Base-by-base conservation (phyloP, 2,888 invertebrate genomes). In the Empis livida region DNA sequence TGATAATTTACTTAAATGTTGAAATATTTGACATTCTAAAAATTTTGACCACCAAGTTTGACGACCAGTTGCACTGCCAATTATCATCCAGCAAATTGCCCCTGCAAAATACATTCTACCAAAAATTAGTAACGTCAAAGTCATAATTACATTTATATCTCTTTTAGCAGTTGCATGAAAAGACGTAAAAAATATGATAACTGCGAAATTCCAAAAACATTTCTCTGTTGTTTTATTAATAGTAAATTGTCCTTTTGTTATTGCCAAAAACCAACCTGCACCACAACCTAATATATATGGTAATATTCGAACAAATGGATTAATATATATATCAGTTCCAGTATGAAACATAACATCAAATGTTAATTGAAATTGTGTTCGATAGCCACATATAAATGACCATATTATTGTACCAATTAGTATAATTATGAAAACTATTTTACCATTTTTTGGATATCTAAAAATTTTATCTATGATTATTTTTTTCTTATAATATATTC, bases 11-110 rank as follows among this genome's bases (percentile, higher is more conserved):
- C 77, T 77, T 5, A 78, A 46, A 40, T 69, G 70, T 45, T 68
- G 66, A 46, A 69, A 70, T 0, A 63, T 55, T 47, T 64, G 63
- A 38, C 59, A 59, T 51, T 68, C 68, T 50, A 68, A 53, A 15
- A 68, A 57, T 16, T 64, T 60, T 1, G 66, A 69, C 68, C 68
- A 69, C 62, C 64, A 62, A 10, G 57, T 61, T 23, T 67, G 75
- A 45, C 77, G 68, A 5, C 73, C 73, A 2, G 74, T 74, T 27
- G 68, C 68, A 55, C 77, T 77, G 40, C 76, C 76, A 13, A 75
- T 61, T 27, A 76, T 61, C 53, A 77, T 59, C 78, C 78, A 79
- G 37, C 73, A 72, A 6, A 78, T 58, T 5, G 75, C 72, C 17
- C 75, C 48, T 3, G 73, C 74, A 72, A 78, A 78, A 15, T 70